These are phyloP conservation scores for Pecten maximus DNA, from an alignment of 2,888 invertebrate genomes.

Conservation along the genomic window DNA sequence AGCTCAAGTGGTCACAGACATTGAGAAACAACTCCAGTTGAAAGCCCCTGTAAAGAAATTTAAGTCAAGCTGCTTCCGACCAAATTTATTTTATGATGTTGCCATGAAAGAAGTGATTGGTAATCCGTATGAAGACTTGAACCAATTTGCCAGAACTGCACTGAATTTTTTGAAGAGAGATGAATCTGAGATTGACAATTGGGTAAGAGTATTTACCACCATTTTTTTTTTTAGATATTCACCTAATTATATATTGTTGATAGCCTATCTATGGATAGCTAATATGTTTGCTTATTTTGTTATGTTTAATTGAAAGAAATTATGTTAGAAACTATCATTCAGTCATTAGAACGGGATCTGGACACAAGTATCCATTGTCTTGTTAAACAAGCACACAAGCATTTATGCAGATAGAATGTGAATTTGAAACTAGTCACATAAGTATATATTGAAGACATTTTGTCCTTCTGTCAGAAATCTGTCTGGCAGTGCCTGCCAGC, in stretches of 20 bases:
- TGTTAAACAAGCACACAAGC: no score
- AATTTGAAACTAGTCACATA: no score
- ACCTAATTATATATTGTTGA: neutral
- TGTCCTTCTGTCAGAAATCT: no score
- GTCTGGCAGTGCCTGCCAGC: no score
- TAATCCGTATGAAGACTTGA: slow-evolving; percentile 91
- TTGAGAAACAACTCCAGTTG: slow-evolving; percentile 87
- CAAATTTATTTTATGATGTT: slow-evolving; percentile 97
- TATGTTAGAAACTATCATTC: no score
- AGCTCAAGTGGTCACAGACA: slow-evolving; percentile 80
- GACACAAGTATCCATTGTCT: no score
- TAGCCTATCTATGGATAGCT: neutral
- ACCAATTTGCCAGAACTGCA: slow-evolving; percentile 73
- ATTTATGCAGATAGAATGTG: no score
- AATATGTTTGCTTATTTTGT: neutral
- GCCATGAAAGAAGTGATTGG: slow-evolving; percentile 91
- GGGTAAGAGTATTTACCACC: slow-evolving; percentile 59
- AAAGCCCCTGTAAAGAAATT: slow-evolving; percentile 89
- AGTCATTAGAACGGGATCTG: no score
- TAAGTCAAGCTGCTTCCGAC: slow-evolving; percentile 88
- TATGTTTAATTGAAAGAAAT: no score
- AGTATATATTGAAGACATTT: no score
- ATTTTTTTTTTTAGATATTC: no score
- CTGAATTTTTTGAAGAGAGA: slow-evolving; percentile 62
- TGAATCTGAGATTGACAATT: slow-evolving; percentile 62